These are phyloP conservation scores for Galagoides demidoff DNA, from an alignment of 2,797 vertebrate genomes.

Conservation along the genomic window DNA sequence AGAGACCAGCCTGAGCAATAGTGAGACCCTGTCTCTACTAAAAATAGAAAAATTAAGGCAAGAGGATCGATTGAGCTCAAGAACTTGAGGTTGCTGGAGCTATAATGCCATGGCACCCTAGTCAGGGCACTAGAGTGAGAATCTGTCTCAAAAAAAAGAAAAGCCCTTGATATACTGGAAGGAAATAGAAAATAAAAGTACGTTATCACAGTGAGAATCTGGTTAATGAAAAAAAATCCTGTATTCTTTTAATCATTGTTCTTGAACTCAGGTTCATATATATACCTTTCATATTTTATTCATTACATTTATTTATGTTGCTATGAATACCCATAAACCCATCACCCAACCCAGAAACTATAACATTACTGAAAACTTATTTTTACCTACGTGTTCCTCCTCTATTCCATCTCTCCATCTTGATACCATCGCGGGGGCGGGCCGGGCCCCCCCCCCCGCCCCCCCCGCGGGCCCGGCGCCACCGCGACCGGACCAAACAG, in stretches of 20 bases:
- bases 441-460: too few species aligned
- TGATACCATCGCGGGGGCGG: too few species aligned
- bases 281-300: conserved; percentile 10
- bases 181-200: not conserved
- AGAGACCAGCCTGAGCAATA: too few species aligned
- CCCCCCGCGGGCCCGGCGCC: too few species aligned
- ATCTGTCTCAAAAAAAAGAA: too few species aligned
- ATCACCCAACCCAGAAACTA: conserved; percentile 26
- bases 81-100: too few species aligned
- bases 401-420: not conserved
- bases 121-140: too few species aligned
- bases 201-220: not conserved
- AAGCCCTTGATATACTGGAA: not conserved
- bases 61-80: too few species aligned
- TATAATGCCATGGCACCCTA: too few species aligned
- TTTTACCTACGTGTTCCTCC: not conserved
- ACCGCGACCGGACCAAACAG: too few species aligned
- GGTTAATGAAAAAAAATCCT: not conserved
- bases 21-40: too few species aligned
- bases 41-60: too few species aligned
- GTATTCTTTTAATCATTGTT: conserved; percentile 45
- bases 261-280: conserved; percentile 6
- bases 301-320: conserved; percentile 28
- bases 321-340: not conserved
- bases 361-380: conserved; percentile 21